Evolutionary conservation across 2,888 invertebrate genomes (phyloP).

Genomic region (Standfussiana lucernea): DNA sequence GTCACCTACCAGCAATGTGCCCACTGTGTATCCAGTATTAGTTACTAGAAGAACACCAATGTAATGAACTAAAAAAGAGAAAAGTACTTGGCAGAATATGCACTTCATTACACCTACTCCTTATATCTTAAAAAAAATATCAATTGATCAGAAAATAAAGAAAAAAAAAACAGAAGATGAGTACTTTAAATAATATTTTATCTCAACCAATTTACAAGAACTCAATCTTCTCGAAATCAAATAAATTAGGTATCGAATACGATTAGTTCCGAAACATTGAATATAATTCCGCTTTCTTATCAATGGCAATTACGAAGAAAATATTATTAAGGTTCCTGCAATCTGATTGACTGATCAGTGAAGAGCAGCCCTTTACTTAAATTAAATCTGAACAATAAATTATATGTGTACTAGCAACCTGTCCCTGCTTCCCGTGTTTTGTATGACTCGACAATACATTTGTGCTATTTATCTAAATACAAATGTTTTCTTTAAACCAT

Average conservation of each 20-base stretch:
- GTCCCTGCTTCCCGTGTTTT: not conserved
- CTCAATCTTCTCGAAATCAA: not conserved
- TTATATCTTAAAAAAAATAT: no score
- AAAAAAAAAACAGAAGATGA: no score
- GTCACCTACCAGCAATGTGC: no score
- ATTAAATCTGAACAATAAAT: not conserved
- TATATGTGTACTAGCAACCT: not conserved
- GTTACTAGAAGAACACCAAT: no score
- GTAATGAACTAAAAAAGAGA: no score
- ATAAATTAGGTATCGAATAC: conserved; percentile 1
- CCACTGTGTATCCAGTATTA: no score
- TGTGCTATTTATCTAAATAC: no score
- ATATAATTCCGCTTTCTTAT: not conserved
- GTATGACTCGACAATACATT: not conserved
- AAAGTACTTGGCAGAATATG: no score
- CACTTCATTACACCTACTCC: no score
- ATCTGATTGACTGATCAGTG: not conserved
- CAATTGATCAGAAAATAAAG: no score
- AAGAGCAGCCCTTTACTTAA: not conserved
- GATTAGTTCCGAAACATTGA: conserved; percentile 4
- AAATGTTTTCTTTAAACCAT: not conserved
- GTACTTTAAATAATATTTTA: not conserved
- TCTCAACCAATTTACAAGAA: not conserved
- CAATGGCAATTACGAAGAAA: not conserved
- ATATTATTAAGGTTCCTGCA: not conserved